phyloP scores from a whole-genome alignment of 2,797 vertebrate genomes.

The Phoxinus dragarum region DNA sequence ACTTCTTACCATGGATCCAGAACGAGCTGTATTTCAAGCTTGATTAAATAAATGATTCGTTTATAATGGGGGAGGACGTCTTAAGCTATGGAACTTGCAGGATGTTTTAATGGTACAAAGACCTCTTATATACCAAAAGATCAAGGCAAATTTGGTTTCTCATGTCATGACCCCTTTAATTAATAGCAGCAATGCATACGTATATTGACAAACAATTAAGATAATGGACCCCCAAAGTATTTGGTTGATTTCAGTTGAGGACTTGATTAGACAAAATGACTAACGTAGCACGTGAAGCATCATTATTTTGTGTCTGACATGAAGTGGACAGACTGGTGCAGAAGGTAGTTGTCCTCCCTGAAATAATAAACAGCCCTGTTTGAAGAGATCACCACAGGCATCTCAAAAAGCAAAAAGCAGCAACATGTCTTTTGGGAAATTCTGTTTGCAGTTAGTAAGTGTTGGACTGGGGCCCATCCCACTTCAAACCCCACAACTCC shows the following conservation, averaged over 20 bases:
- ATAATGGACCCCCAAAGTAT: background rate
- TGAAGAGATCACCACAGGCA: constrained; percentile 48
- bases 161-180: too few relatives aligned
- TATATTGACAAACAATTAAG: background rate
- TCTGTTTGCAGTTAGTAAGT: constrained; percentile 48
- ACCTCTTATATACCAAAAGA: too few relatives aligned
- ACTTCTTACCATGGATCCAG: too few relatives aligned
- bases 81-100: too few relatives aligned
- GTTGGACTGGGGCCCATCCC: constrained; percentile 24
- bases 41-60: too few relatives aligned
- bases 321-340: constrained; percentile 24
- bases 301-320: constrained; percentile 2
- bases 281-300: background rate
- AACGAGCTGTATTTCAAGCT: too few relatives aligned
- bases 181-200: background rate
- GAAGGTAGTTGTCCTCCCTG: constrained; percentile 11
- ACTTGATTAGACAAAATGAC: background rate
- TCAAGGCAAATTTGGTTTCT: too few relatives aligned
- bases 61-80: too few relatives aligned
- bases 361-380: constrained; percentile 41
- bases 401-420: constrained; percentile 13
- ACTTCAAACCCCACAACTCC: constrained; percentile 42
- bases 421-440: constrained; percentile 49
- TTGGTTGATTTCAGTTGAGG: constrained; percentile 10
- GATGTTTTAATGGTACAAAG: too few relatives aligned